These are phyloP conservation scores for Pseudococcus jackbeardsleyi DNA, from an alignment of 2,888 invertebrate species.

Conservation along the genomic window DNA sequence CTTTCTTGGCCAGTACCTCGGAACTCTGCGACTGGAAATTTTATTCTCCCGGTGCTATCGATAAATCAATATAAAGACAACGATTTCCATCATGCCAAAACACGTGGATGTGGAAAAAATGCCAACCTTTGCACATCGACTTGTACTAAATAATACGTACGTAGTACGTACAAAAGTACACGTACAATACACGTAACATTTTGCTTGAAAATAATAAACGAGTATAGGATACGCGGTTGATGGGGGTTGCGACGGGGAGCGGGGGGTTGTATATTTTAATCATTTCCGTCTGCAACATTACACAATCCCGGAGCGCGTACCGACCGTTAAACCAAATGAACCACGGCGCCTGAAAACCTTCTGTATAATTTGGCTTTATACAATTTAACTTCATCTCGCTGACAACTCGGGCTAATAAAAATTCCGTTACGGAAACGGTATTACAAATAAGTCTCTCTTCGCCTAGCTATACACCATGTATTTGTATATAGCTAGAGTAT, in stretches of 20 bases:
- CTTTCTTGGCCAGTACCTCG: too few species aligned
- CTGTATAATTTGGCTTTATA: slow-evolving; percentile 64
- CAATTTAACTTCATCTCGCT: slow-evolving; percentile 64
- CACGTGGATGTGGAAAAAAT: too few species aligned
- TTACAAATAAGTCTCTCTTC: slow-evolving; percentile 51
- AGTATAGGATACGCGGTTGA: slow-evolving; percentile 19
- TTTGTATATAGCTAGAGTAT: background rate
- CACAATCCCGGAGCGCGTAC: slow-evolving; percentile 5
- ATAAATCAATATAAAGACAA: too few species aligned
- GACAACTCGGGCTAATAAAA: slow-evolving; percentile 64
- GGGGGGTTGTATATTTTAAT: slow-evolving; percentile 53
- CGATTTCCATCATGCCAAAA: too few species aligned
- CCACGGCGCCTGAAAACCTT: slow-evolving; percentile 64
- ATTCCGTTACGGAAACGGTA: slow-evolving; percentile 59
- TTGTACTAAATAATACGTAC: too few species aligned
- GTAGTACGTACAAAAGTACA: too few species aligned
- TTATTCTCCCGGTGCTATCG: too few species aligned
- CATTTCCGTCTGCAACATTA: slow-evolving; percentile 46
- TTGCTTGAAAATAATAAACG: slow-evolving; percentile 48
- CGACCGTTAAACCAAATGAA: slow-evolving; percentile 54
- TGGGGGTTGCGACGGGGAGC: background rate
- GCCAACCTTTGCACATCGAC: too few species aligned
- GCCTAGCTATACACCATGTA: background rate
- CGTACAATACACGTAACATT: background rate
- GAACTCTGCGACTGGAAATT: too few species aligned